Conservation (phyloP, 2,113 vertebrate genomes). For the Ailuropoda melanoleuca region DNA sequence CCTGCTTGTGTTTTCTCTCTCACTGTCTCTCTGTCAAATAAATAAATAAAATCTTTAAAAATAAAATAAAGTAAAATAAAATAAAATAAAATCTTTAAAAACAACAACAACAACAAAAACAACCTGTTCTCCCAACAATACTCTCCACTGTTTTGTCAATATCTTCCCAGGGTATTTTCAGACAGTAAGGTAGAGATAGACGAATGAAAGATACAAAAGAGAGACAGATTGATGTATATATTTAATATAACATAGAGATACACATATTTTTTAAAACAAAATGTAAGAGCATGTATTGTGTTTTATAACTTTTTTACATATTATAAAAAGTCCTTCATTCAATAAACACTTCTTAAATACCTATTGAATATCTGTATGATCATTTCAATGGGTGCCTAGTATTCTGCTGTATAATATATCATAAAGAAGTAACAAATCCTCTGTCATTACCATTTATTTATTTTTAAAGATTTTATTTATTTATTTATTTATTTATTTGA, state of each 20-base stretch:
- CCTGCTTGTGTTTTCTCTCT: too few relatives aligned
- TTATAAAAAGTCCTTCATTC: not conserved
- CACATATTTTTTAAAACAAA: not conserved
- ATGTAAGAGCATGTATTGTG: not conserved
- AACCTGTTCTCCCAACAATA: not conserved
- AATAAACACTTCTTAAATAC: not conserved
- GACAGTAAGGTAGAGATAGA: not conserved
- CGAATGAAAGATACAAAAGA: not conserved
- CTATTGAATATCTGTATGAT: not conserved
- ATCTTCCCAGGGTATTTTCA: not conserved
- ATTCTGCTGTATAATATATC: not conserved
- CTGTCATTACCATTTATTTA: constrained; percentile 12
- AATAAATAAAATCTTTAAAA: too few relatives aligned
- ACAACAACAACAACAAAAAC: not conserved
- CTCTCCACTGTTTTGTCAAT: not conserved
- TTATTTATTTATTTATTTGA: too few relatives aligned
- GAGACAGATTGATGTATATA: not conserved
- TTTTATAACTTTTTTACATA: not conserved
- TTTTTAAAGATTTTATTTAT: too few relatives aligned
- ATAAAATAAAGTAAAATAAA: too few relatives aligned
- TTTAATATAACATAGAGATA: not conserved
- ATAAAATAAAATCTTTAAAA: not conserved
- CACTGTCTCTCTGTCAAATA: too few relatives aligned
- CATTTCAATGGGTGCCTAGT: not conserved
- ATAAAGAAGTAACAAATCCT: not conserved